Percentiles rank a stretch among this genome's conserved stretches.
These are phyloP conservation scores for Tamandua tetradactyla DNA, from an alignment of 2,797 vertebrate genomes.

Conservation along the genomic window DNA sequence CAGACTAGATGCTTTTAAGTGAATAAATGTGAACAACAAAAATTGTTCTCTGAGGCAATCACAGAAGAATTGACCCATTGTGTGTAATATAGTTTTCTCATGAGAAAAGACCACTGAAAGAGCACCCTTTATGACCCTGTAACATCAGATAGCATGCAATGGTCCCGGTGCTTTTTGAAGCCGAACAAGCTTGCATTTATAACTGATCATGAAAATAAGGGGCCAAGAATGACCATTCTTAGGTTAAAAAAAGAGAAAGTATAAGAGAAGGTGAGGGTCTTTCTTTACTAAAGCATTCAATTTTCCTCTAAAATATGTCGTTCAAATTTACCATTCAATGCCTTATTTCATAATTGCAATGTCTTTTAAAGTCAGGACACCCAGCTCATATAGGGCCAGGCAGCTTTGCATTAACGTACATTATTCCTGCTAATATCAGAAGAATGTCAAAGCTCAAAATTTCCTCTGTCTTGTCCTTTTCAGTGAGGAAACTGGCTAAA, in stretches of 20 bases:
- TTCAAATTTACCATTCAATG: constrained; percentile 3
- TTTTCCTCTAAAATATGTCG: constrained; percentile 10
- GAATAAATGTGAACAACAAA: neutral
- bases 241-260: neutral
- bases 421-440: neutral
- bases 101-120: neutral
- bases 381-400: neutral
- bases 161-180: neutral
- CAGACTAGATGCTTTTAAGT: neutral
- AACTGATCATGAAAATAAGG: constrained; percentile 8
- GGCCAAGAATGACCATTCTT: neutral
- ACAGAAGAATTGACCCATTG: neutral
- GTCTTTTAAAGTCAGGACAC: neutral
- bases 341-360: constrained; percentile 28
- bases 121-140: neutral
- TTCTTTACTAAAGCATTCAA: neutral
- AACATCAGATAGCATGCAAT: neutral
- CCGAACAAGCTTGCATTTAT: neutral
- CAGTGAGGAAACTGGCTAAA: constrained; percentile 26
- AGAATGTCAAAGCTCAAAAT: neutral
- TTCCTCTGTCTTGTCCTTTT: constrained; percentile 1
- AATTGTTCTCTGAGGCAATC: neutral
- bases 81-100: neutral
- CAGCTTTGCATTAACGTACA: neutral
- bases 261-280: neutral